A percentile compares a stretch with the other conserved stretches of the same genome.
Conservation (phyloP, 2,113 vertebrate genomes). For the Oncorhynchus masou region DNA sequence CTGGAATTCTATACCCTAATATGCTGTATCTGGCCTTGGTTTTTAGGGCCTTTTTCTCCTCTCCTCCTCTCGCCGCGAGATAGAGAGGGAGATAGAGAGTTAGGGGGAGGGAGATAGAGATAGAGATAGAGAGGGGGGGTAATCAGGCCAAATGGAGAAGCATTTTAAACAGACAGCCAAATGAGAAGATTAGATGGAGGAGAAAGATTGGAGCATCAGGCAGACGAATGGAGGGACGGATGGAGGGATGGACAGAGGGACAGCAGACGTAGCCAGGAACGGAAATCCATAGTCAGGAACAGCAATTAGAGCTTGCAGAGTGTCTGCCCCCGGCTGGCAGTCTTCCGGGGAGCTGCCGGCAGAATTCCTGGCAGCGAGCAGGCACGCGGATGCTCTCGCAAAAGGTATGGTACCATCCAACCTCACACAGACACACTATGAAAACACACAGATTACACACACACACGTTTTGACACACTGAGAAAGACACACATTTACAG, state of each 20-base stretch:
- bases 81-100: no score
- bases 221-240: not conserved
- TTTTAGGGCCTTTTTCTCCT: not conserved
- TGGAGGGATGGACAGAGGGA: not conserved
- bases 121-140: conserved; percentile 8
- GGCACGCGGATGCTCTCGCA: conserved; percentile 31
- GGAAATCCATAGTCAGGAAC: conserved; percentile 48
- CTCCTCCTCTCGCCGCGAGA: not conserved
- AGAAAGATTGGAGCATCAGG: conserved; percentile 13
- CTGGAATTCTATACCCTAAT: no score
- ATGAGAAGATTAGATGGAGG: conserved; percentile 57
- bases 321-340: conserved; percentile 35
- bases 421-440: not conserved
- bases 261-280: conserved; percentile 22
- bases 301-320: conserved; percentile 36
- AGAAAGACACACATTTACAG: no score
- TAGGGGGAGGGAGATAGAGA: no score
- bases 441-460: not conserved
- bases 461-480: no score
- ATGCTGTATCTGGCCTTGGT: not conserved
- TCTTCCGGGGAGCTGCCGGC: conserved; percentile 32
- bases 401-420: conserved; percentile 50
- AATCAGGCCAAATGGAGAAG: conserved; percentile 64
- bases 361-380: conserved; percentile 34
- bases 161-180: conserved; percentile 48